Percentiles rank a stretch among this genome's conserved stretches.
phyloP scores from a whole-genome alignment of 2,888 invertebrate genomes.

The Tuberolachnus salignus region DNA sequence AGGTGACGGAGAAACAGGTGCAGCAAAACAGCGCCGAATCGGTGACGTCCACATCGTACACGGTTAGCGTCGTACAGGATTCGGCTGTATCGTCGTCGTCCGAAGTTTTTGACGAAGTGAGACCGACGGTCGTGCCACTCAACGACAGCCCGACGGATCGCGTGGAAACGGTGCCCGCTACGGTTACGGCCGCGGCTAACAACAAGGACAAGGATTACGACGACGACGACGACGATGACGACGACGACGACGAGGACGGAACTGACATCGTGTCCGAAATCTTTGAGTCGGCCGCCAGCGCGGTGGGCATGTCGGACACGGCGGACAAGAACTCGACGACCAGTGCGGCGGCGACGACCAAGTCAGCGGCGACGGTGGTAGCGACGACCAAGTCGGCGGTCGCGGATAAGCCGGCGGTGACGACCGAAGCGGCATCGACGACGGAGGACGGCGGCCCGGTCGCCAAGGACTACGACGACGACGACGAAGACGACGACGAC shows the following conservation, averaged over 20 bases:
- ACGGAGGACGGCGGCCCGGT: slow-evolving; percentile 2
- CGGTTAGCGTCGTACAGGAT: slow-evolving; percentile 59
- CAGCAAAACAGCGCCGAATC: slow-evolving; percentile 56
- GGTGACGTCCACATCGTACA: slow-evolving; percentile 60
- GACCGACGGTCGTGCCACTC: slow-evolving; percentile 7
- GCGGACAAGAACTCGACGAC: slow-evolving; percentile 23
- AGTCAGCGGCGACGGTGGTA: slow-evolving; percentile 61
- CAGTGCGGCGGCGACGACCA: neutral
- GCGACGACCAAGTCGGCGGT: slow-evolving; percentile 61
- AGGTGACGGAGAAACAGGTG: slow-evolving; percentile 39
- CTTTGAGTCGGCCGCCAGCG: slow-evolving; percentile 57
- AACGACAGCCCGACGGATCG: slow-evolving; percentile 45
- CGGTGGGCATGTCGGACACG: slow-evolving; percentile 34
- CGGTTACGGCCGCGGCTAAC: slow-evolving; percentile 57
- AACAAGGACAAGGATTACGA: slow-evolving; percentile 56
- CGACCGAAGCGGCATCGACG: neutral
- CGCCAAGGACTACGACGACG: slow-evolving; percentile 21
- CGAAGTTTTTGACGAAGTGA: slow-evolving; percentile 12
- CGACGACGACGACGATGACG: slow-evolving; percentile 36
- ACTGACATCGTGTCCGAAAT: slow-evolving; percentile 58
- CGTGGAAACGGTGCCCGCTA: slow-evolving; percentile 42
- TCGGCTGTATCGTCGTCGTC: slow-evolving; percentile 10
- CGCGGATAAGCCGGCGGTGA: slow-evolving; percentile 60
- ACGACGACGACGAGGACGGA: slow-evolving; percentile 53
- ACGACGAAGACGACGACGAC: slow-evolving; percentile 57